Conservation (phyloP, 2,797 vertebrate genomes). For the Lemur catta region DNA sequence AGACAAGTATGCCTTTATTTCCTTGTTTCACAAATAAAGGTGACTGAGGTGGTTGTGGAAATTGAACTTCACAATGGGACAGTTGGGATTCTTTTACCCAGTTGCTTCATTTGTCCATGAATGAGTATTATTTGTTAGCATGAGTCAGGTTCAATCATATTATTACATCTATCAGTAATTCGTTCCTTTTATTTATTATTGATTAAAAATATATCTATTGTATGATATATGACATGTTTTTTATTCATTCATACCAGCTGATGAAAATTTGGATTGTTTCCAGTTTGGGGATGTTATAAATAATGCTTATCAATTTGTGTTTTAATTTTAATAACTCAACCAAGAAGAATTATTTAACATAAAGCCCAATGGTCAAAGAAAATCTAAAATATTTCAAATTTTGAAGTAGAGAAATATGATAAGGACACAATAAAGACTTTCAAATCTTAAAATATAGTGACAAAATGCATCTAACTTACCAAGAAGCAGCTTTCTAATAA, state of each 20-base stretch:
- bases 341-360: background rate
- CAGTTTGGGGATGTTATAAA: background rate
- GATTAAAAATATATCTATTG: background rate
- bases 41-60: background rate
- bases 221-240: background rate
- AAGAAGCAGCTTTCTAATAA: background rate
- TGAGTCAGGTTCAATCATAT: slow-evolving; percentile 25
- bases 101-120: background rate
- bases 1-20: background rate
- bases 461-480: background rate
- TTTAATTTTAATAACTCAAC: slow-evolving; percentile 7
- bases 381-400: background rate
- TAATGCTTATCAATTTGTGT: background rate
- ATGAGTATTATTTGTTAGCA: background rate
- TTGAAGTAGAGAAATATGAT: background rate
- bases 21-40: background rate
- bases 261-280: background rate
- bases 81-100: background rate
- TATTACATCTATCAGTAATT: background rate
- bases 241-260: background rate
- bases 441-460: slow-evolving; percentile 18
- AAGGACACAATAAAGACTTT: slow-evolving; percentile 3
- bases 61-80: background rate
- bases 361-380: background rate
- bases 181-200: background rate